These are phyloP conservation scores for Falcaria lacertinaria DNA, from an alignment of 2,888 invertebrate species.

Conservation along the genomic window DNA sequence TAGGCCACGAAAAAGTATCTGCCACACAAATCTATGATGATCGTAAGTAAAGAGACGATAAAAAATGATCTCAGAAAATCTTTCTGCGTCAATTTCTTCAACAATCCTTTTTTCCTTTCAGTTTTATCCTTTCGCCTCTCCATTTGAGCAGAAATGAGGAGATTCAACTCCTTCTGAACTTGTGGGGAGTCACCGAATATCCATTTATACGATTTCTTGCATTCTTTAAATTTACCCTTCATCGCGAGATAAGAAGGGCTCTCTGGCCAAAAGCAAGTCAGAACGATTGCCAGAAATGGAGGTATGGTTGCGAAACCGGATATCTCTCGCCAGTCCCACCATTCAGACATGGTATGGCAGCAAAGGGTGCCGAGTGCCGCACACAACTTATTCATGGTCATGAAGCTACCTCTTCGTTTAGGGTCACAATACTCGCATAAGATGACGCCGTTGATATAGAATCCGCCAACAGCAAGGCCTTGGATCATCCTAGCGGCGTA, in stretches of 20 bases:
- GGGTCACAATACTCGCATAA: constrained; percentile 38
- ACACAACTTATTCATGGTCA: constrained; percentile 27
- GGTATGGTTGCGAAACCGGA: constrained; percentile 18
- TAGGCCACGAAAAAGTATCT: constrained; percentile 15
- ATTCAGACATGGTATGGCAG: constrained; percentile 31
- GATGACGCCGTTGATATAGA: constrained; percentile 29
- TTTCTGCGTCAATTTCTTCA: constrained; percentile 18
- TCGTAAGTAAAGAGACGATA: constrained; percentile 21
- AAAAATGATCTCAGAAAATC: constrained; percentile 35
- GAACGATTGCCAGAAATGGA: constrained; percentile 14
- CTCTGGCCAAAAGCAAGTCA: constrained; percentile 38
- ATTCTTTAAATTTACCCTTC: constrained; percentile 35
- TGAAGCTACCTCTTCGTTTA: constrained; percentile 36
- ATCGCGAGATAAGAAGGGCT: constrained; percentile 39
- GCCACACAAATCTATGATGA: constrained; percentile 4
- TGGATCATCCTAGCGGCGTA: constrained; percentile 32
- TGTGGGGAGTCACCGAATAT: constrained; percentile 25
- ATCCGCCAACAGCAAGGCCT: constrained; percentile 29
- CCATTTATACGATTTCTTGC: constrained; percentile 31
- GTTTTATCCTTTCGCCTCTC: constrained; percentile 8
- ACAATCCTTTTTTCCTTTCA: constrained; percentile 2
- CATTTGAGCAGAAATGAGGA: constrained; percentile 21
- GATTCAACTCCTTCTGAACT: constrained; percentile 26
- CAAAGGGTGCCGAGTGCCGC: constrained; percentile 26
- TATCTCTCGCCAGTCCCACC: constrained; percentile 37